Percentiles rank a stretch among this genome's conserved stretches.
Conservation (phyloP, 1,140 invertebrate species). For the Gryllus bimaculatus region DNA sequence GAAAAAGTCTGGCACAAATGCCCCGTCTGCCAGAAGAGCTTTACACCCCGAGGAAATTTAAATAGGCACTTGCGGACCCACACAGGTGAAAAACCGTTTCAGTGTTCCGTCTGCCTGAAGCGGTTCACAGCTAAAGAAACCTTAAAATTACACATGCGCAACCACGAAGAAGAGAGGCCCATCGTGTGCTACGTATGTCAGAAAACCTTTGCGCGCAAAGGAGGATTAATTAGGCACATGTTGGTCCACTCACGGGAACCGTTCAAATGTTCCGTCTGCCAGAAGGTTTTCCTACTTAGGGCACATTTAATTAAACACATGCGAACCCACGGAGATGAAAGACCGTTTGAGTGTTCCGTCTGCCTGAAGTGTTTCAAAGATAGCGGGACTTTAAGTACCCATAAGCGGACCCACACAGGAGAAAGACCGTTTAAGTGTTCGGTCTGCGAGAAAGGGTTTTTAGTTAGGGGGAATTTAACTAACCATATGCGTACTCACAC, state of each 20-base stretch:
- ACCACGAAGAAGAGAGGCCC: neutral
- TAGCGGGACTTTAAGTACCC: neutral
- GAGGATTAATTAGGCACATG: neutral
- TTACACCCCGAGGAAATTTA: neutral
- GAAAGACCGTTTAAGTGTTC: slow-evolving; percentile 2
- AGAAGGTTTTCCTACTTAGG: neutral
- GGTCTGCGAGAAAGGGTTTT: slow-evolving; percentile 9
- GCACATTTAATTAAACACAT: neutral
- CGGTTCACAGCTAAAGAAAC: neutral
- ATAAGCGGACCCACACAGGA: neutral
- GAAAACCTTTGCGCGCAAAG: neutral
- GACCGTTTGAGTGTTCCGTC: neutral
- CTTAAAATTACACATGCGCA: neutral
- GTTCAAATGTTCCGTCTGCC: slow-evolving; percentile 11
- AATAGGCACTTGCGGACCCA: neutral
- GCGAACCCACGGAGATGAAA: neutral
- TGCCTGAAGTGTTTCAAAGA: neutral
- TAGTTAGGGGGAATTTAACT: neutral
- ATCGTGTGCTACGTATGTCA: slow-evolving; percentile 7
- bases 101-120: slow-evolving; percentile 5
- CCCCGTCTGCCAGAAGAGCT: neutral
- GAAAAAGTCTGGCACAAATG: neutral
- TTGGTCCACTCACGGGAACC: neutral
- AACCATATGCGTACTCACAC: neutral
- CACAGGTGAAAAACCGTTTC: neutral